These are phyloP conservation scores for Leptura quadrifasciata DNA, from an alignment of 2,888 invertebrate genomes.

Conservation along the genomic window DNA sequence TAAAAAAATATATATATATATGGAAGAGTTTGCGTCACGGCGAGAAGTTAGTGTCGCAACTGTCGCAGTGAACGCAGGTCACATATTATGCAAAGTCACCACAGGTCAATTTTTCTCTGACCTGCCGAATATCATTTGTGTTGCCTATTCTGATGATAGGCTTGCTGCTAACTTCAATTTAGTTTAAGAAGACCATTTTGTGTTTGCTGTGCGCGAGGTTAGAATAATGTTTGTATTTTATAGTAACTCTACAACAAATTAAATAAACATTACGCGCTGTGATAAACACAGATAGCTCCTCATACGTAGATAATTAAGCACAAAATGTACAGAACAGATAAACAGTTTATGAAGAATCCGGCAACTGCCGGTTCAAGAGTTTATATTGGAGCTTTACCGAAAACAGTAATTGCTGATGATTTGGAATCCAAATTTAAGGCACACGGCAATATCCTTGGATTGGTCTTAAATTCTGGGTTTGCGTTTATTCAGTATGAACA, in stretches of 20 bases:
- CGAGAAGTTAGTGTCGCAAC: too few species aligned
- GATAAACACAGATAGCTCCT: constrained; percentile 4
- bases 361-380: constrained; percentile 84
- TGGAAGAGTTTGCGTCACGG: too few species aligned
- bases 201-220: constrained; percentile 14
- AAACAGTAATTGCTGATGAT: constrained; percentile 77
- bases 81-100: too few species aligned
- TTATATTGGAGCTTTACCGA: constrained; percentile 87
- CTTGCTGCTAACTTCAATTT: constrained; percentile 15
- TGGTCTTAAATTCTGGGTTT: constrained; percentile 86
- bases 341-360: constrained; percentile 82
- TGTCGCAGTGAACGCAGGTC: too few species aligned
- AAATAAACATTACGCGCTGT: neutral
- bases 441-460: constrained; percentile 84
- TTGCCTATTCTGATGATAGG: neutral
- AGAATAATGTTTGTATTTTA: constrained; percentile 21
- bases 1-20: too few species aligned
- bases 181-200: constrained; percentile 14
- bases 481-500: constrained; percentile 91
- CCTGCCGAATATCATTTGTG: too few species aligned
- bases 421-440: constrained; percentile 85
- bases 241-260: neutral
- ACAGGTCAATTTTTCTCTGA: too few species aligned
- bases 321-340: constrained; percentile 72
- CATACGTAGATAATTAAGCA: neutral